A percentile compares a stretch with the other conserved stretches of the same genome.
These are phyloP conservation scores for Brachionus manjavacas DNA, from an alignment of 1,140 invertebrate species.

Conservation along the genomic window DNA sequence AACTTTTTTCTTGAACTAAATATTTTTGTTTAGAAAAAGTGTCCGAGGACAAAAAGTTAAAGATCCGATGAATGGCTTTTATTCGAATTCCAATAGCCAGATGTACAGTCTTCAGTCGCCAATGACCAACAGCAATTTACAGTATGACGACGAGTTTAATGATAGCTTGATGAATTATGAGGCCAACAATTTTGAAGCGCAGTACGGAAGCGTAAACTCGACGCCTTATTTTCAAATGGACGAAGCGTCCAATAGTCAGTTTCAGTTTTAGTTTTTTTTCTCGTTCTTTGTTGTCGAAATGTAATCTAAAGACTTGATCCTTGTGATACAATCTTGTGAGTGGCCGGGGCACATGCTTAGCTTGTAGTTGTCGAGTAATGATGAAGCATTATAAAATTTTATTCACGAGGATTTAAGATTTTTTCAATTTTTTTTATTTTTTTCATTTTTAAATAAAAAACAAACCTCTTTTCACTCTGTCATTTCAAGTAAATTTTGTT, in stretches of 20 bases:
- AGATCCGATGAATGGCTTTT: neutral
- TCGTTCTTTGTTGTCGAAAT: neutral
- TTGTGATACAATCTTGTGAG: neutral
- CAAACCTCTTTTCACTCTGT: neutral
- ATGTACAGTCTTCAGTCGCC: constrained; percentile 19
- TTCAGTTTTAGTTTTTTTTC: constrained; percentile 17
- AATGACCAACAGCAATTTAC: constrained; percentile 2
- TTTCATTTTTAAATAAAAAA: neutral
- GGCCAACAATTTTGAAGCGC: neutral
- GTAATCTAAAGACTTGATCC: too few species aligned
- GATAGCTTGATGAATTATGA: neutral
- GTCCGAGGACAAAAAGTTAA: neutral
- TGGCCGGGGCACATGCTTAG: neutral
- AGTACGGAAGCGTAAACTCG: neutral
- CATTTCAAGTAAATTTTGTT: neutral
- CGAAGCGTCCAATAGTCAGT: constrained; percentile 27
- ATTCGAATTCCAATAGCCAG: constrained; percentile 12
- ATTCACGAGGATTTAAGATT: neutral
- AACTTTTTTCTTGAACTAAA: neutral
- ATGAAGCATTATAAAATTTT: neutral
- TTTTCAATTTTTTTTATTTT: neutral
- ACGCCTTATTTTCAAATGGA: neutral
- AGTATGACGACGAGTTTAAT: neutral
- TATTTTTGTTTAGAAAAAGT: neutral
- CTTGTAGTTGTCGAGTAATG: neutral